Conservation (phyloP, 1,140 invertebrate species). For the Drosophila sulfurigaster region DNA sequence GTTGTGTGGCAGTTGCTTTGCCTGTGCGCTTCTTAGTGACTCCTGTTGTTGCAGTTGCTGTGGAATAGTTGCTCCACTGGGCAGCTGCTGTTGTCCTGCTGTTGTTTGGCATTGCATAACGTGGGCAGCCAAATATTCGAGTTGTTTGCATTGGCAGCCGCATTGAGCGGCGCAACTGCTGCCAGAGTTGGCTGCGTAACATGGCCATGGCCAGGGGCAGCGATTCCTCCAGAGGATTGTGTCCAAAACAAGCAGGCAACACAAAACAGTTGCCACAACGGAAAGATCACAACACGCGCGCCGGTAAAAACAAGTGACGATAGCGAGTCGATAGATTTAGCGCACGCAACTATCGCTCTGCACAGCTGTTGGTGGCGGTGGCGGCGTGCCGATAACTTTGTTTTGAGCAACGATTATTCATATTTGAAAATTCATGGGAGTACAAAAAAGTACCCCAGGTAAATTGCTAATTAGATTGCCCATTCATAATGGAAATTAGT, state of each 20-base stretch:
- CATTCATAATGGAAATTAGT: no score
- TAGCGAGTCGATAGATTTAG: background rate
- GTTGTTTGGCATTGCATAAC: conserved; percentile 39
- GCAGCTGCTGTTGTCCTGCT: conserved; percentile 1
- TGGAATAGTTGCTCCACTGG: conserved; percentile 10
- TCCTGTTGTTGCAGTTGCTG: background rate
- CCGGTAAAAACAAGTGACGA: conserved; percentile 36
- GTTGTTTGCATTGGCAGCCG: background rate
- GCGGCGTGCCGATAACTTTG: background rate
- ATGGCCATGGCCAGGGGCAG: conserved; percentile 29
- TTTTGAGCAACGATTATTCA: no score
- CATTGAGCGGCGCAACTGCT: conserved; percentile 18
- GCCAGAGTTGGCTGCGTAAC: conserved; percentile 53
- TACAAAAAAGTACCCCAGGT: no score
- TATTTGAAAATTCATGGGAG: no score
- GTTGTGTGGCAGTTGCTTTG: background rate
- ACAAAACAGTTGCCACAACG: background rate
- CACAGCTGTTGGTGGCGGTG: background rate
- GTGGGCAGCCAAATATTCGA: background rate
- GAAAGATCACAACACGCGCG: conserved; percentile 23
- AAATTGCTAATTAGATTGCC: no score
- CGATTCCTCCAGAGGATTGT: background rate
- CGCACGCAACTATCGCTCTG: background rate
- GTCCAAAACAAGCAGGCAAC: conserved; percentile 5
- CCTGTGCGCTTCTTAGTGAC: conserved; percentile 8